Evolutionary conservation across 2,113 vertebrate genomes (phyloP).

Genomic region (Oreochromis aureus): DNA sequence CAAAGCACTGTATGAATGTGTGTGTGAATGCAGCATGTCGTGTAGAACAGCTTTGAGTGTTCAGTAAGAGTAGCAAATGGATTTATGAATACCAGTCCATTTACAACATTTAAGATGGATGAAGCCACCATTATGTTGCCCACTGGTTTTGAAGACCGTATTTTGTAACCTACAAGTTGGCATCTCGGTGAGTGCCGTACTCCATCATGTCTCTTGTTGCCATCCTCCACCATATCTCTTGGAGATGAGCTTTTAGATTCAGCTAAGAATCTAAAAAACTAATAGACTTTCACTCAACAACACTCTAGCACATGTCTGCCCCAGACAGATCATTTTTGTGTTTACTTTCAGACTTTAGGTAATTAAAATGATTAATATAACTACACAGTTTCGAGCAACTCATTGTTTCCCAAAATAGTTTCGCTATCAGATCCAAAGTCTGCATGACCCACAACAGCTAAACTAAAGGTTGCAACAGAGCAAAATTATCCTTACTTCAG

Average conservation of each 20-base stretch:
- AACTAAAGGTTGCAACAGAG: not conserved
- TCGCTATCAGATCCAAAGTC: not conserved
- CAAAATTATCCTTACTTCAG: not conserved
- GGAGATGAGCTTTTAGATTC: not conserved
- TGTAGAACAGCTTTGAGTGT: not conserved
- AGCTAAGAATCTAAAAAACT: not conserved
- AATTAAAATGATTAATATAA: not conserved
- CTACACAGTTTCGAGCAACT: not conserved
- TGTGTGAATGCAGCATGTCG: not conserved
- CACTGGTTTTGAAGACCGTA: not conserved
- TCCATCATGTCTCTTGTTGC: not conserved
- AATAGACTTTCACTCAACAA: not conserved
- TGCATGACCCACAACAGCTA: not conserved
- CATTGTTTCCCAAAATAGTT: not conserved
- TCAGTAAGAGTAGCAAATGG: not conserved
- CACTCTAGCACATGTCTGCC: not conserved
- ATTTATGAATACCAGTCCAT: not conserved
- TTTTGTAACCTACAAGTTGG: too few relatives aligned
- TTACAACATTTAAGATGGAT: not conserved
- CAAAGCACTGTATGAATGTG: not conserved
- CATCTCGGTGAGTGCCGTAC: too few relatives aligned
- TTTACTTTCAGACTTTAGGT: not conserved
- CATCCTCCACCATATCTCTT: not conserved
- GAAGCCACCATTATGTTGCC: not conserved
- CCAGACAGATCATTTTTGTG: not conserved